Conservation (phyloP, 2,113 vertebrate genomes). For the Gorilla gorilla region DNA sequence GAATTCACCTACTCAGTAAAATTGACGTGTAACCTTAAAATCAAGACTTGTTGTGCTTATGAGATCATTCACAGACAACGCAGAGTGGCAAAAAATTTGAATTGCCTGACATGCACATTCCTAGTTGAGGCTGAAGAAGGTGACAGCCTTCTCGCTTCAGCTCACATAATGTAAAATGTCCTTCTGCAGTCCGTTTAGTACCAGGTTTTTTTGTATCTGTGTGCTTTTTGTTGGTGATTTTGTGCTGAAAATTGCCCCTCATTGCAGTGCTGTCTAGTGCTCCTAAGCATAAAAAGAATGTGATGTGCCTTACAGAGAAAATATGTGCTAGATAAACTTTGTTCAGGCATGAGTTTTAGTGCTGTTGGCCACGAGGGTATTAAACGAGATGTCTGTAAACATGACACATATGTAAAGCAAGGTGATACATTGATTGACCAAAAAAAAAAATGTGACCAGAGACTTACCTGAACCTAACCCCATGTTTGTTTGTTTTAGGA, state of each 20-base stretch:
- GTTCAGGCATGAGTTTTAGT: background rate
- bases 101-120: background rate
- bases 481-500: background rate
- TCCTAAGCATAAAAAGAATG: background rate
- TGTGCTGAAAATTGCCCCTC: background rate
- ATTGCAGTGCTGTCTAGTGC: background rate
- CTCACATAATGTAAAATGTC: background rate
- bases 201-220: background rate
- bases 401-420: background rate
- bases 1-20: background rate
- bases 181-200: background rate
- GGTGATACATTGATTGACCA: background rate
- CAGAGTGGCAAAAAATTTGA: background rate
- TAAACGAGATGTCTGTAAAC: background rate
- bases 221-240: background rate
- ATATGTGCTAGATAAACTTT: background rate
- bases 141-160: background rate
- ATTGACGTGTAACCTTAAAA: background rate
- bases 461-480: background rate
- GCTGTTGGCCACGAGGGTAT: background rate
- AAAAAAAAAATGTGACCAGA: background rate
- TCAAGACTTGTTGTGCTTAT: background rate
- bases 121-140: background rate
- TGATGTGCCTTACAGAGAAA: background rate
- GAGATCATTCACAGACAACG: background rate